These are phyloP conservation scores for Capitulum mitella DNA, from an alignment of 2,888 invertebrate species.

Conservation along the genomic window DNA sequence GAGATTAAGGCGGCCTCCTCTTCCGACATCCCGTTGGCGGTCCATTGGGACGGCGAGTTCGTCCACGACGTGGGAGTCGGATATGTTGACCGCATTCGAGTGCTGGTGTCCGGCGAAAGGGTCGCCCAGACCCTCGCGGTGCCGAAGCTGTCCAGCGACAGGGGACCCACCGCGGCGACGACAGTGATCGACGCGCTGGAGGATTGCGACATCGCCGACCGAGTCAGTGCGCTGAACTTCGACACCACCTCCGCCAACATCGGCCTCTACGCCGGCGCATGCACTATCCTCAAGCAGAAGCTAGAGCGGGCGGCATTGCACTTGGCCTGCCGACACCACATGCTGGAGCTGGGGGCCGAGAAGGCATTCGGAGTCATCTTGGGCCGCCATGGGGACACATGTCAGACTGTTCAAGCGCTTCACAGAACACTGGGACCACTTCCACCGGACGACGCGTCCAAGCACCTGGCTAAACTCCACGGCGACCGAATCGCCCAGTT, in stretches of 20 bases:
- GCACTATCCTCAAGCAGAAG: not conserved
- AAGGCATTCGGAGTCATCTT: not conserved
- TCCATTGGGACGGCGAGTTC: not conserved
- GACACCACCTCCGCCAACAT: not conserved
- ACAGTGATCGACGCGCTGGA: not conserved
- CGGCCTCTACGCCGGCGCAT: too few relatives aligned
- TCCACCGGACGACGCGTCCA: not conserved
- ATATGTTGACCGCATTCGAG: not conserved
- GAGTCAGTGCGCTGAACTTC: not conserved
- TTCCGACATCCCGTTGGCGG: not conserved
- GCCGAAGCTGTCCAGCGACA: not conserved
- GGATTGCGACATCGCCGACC: not conserved
- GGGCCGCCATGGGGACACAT: not conserved
- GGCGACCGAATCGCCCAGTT: not conserved
- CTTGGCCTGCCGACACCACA: not conserved
- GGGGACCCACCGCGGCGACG: not conserved
- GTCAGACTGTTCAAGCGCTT: not conserved
- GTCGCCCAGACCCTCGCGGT: not conserved
- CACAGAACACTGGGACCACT: not conserved
- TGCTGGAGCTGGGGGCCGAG: not conserved
- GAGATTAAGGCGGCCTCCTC: too few relatives aligned
- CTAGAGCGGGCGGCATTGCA: not conserved
- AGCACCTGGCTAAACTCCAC: not conserved
- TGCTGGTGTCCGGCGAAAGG: not conserved
- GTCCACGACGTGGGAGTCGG: not conserved